Evolutionary conservation across 2,113 vertebrate species (phyloP).

Genomic region (Capra hircus): DNA sequence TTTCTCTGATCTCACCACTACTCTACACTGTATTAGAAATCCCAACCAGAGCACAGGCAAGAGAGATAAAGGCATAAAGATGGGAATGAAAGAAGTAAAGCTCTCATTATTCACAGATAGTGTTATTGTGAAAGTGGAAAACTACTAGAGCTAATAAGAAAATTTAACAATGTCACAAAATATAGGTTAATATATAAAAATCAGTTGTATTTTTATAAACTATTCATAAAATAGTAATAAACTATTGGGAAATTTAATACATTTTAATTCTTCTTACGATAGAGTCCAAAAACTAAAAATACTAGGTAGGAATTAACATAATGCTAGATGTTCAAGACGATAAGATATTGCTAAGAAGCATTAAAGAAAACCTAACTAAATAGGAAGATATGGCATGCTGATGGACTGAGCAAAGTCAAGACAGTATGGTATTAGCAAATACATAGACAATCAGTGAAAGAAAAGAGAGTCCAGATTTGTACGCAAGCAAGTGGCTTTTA

Average conservation of each 20-base stretch:
- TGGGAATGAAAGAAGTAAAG: not conserved
- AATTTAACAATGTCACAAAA: not conserved
- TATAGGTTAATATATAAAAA: not conserved
- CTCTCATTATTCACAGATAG: not conserved
- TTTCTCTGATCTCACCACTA: not conserved
- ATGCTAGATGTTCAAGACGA: not conserved
- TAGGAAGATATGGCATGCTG: not conserved
- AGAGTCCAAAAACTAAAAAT: constrained; percentile 17
- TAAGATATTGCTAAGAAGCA: not conserved
- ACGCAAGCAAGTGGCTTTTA: not conserved
- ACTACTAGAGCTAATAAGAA: not conserved
- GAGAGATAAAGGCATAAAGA: not conserved
- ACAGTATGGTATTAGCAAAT: not conserved
- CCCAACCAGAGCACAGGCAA: not conserved
- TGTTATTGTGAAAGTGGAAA: not conserved
- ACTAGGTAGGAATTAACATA: not conserved
- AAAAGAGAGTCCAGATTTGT: not conserved
- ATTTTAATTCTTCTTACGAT: not conserved
- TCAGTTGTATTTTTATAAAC: not conserved
- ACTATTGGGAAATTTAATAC: not conserved
- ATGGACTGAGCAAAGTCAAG: not conserved
- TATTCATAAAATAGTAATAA: not conserved
- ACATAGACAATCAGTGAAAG: not conserved
- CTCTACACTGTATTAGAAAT: not conserved
- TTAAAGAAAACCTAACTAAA: not conserved